These are phyloP conservation scores for Botia kubotai DNA, from an alignment of 2,797 vertebrate species.

Conservation along the genomic window DNA sequence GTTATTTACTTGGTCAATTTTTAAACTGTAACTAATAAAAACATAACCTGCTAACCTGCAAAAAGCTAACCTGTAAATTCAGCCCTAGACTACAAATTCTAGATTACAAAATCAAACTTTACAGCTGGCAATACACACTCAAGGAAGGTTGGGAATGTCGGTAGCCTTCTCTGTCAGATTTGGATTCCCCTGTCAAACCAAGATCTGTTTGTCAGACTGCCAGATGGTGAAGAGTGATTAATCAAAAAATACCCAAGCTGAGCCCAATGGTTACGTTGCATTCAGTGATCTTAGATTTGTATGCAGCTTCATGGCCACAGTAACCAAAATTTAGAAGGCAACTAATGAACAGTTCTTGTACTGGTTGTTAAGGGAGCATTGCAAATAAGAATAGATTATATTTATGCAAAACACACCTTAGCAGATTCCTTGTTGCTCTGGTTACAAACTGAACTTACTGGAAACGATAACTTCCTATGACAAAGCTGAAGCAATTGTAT, in stretches of 20 bases:
- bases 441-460: neutral
- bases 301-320: slow-evolving; percentile 44
- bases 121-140: neutral
- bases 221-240: slow-evolving; percentile 48
- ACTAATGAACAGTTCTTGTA: slow-evolving; percentile 14
- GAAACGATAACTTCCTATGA: neutral
- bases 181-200: slow-evolving; percentile 33
- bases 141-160: slow-evolving; percentile 34
- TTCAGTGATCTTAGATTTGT: slow-evolving; percentile 42
- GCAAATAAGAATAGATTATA: slow-evolving; percentile 25
- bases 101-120: slow-evolving; percentile 25
- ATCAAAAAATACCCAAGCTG: slow-evolving; percentile 23
- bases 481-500: neutral
- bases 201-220: slow-evolving; percentile 40
- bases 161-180: slow-evolving; percentile 27
- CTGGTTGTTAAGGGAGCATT: neutral
- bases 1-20: no score
- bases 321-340: slow-evolving; percentile 33
- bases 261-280: slow-evolving; percentile 7
- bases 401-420: neutral
- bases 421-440: slow-evolving; percentile 2
- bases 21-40: no score
- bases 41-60: no score
- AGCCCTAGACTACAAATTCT: neutral
- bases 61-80: no score